Conservation (phyloP, 2,888 invertebrate species). For the Lycia hirtaria region DNA sequence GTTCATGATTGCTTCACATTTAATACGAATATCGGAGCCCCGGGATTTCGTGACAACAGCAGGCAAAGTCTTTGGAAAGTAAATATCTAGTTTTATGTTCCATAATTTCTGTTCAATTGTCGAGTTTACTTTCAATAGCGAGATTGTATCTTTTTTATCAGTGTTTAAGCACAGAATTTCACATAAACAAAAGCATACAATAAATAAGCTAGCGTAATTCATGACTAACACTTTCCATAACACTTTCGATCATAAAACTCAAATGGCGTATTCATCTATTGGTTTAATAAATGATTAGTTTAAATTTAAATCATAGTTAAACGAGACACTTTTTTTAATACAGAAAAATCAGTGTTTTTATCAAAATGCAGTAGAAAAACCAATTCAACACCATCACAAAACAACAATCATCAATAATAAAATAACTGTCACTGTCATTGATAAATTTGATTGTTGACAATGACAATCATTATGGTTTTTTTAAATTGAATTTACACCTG, state of each 20-base stretch:
- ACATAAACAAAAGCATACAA: slow-evolving; percentile 67
- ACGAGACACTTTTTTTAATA: slow-evolving; percentile 13
- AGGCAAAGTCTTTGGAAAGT: slow-evolving; percentile 74
- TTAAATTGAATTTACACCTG: too few relatives aligned
- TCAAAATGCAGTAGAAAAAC: slow-evolving; percentile 8
- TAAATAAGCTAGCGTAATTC: slow-evolving; percentile 73
- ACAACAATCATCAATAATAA: neutral
- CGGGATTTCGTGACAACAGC: slow-evolving; percentile 57
- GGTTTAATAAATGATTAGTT: neutral
- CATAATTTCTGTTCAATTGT: slow-evolving; percentile 73
- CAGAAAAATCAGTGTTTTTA: slow-evolving; percentile 19
- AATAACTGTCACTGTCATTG: neutral
- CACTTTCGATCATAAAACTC: slow-evolving; percentile 45
- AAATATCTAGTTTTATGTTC: slow-evolving; percentile 78
- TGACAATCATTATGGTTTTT: too few relatives aligned
- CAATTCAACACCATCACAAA: neutral
- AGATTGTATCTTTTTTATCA: slow-evolving; percentile 61
- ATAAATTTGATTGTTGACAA: neutral
- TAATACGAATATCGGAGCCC: slow-evolving; percentile 67
- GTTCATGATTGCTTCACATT: slow-evolving; percentile 78
- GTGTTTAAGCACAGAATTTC: slow-evolving; percentile 58
- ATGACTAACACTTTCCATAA: slow-evolving; percentile 78
- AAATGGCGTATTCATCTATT: neutral
- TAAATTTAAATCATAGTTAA: neutral
- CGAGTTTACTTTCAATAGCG: slow-evolving; percentile 62